phyloP scores from a whole-genome alignment of 2,113 vertebrate species.

The Macrotus californicus region DNA sequence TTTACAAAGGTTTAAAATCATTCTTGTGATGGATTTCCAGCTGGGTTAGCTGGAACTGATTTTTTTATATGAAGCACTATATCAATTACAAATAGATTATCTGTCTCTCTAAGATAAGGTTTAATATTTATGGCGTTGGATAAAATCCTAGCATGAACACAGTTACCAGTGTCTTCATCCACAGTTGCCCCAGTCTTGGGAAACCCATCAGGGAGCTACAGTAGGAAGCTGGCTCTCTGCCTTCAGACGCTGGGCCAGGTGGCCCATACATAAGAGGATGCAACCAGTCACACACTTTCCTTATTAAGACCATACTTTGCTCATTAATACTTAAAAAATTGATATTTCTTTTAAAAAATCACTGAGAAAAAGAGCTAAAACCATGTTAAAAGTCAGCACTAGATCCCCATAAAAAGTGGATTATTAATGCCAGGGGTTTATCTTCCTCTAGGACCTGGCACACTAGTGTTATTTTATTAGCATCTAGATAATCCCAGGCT shows the following conservation, averaged over 20 bases:
- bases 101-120: neutral
- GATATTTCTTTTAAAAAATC: slow-evolving; percentile 9
- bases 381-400: neutral
- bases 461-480: neutral
- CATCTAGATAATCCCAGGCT: neutral
- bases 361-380: slow-evolving; percentile 1
- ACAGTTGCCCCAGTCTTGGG: neutral
- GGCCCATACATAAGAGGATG: neutral
- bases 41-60: neutral
- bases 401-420: neutral
- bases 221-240: neutral
- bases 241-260: neutral
- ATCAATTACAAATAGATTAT: neutral
- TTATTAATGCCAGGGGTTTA: neutral
- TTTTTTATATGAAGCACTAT: neutral
- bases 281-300: neutral
- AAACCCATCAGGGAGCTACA: neutral
- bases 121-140: neutral
- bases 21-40: neutral
- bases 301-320: neutral
- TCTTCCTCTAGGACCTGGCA: neutral
- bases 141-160: neutral
- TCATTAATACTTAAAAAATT: neutral
- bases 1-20: neutral
- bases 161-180: neutral